Evolutionary conservation across 2,113 vertebrate species (phyloP).

Genomic region (Amblyopsis rosae): DNA sequence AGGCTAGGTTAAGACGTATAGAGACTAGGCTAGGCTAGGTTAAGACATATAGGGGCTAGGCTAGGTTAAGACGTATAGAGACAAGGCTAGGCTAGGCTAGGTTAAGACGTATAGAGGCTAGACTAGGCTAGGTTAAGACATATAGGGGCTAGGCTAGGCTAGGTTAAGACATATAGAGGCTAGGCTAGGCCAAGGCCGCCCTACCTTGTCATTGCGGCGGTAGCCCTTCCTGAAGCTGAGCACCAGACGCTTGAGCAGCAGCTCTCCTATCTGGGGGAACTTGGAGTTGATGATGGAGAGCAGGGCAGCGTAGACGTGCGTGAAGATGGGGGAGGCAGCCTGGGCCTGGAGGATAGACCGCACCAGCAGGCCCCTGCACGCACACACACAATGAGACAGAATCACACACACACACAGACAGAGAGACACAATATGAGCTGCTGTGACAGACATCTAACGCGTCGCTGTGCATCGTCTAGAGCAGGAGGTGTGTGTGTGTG

Average conservation of each 20-base stretch:
- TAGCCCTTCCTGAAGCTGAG: slow-evolving; percentile 95
- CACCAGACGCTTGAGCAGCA: slow-evolving; percentile 94
- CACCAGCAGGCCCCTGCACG: slow-evolving; percentile 85
- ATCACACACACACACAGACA: background rate
- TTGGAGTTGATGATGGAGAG: slow-evolving; percentile 98
- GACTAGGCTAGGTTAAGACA: background rate
- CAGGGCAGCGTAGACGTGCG: slow-evolving; percentile 94
- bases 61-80: no score
- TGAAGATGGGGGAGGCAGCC: slow-evolving; percentile 94
- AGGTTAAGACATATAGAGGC: no score
- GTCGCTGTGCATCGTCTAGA: no score
- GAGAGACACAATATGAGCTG: no score
- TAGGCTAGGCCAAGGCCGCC: background rate
- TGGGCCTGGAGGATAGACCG: slow-evolving; percentile 94
- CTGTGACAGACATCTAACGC: no score
- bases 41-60: no score
- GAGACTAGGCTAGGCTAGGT: no score
- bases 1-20: no score
- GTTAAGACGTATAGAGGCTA: no score
- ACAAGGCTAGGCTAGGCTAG: no score
- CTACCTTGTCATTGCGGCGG: slow-evolving; percentile 95
- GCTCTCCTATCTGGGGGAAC: slow-evolving; percentile 95
- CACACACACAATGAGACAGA: background rate
- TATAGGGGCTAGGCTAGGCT: background rate
- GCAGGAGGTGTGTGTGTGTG: background rate